Evolutionary conservation across 1,140 invertebrate species (phyloP).

Genomic region (Papilio polyxenes): DNA sequence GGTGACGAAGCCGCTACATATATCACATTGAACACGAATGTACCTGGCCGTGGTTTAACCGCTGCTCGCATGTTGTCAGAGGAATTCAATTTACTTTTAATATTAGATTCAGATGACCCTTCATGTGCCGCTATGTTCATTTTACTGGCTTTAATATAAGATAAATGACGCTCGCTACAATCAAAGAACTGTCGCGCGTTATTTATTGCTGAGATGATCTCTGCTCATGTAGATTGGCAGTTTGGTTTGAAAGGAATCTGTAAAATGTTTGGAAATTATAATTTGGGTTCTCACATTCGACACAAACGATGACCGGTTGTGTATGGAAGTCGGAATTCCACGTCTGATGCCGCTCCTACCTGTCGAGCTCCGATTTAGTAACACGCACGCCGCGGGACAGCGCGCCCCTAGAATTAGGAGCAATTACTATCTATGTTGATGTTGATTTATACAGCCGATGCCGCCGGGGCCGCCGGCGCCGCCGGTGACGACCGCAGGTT

Average conservation of each 20-base stretch:
- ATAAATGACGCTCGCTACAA: neutral
- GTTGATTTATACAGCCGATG: slow-evolving; percentile 28
- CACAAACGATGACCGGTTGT: slow-evolving; percentile 11
- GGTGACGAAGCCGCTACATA: slow-evolving; percentile 31
- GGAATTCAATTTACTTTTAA: slow-evolving; percentile 41
- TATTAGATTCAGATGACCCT: neutral
- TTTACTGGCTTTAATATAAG: neutral
- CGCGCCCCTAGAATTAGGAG: slow-evolving; percentile 36
- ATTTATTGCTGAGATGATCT: no score
- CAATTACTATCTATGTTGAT: slow-evolving; percentile 36
- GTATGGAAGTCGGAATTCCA: slow-evolving; percentile 3
- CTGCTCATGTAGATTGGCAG: no score
- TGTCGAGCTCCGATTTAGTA: slow-evolving; percentile 29
- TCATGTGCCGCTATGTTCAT: neutral
- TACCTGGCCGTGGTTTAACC: neutral
- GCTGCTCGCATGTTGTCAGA: neutral
- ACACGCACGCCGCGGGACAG: slow-evolving; percentile 36
- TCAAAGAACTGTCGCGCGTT: no score
- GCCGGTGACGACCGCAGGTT: slow-evolving; percentile 7
- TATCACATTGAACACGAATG: neutral
- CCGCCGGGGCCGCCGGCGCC: neutral
- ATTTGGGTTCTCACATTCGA: neutral
- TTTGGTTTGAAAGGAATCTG: neutral
- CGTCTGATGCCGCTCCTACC: slow-evolving; percentile 15
- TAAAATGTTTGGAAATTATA: neutral